Evolutionary conservation across 2,888 invertebrate species (phyloP).

Genomic region (Adelphocoris suturalis): DNA sequence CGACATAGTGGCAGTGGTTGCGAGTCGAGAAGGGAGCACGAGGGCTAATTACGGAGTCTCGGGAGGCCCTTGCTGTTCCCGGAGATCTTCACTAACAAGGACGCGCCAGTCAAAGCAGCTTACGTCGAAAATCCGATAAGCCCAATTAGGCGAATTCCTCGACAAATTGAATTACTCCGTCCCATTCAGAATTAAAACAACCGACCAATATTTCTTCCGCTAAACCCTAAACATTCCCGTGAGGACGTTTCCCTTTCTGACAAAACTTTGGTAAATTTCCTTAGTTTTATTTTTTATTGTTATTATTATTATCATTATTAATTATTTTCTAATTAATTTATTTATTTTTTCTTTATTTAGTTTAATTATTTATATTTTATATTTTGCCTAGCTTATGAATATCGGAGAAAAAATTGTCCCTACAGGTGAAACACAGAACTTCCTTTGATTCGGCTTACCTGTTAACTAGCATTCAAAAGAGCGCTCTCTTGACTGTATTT

Average conservation of each 20-base stretch:
- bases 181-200: constrained; percentile 47
- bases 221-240: neutral
- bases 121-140: constrained; percentile 70
- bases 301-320: too few species aligned
- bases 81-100: constrained; percentile 69
- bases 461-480: too few species aligned
- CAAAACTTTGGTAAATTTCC: too few species aligned
- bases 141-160: constrained; percentile 69
- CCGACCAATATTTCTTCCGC: constrained; percentile 21
- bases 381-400: too few species aligned
- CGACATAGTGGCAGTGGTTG: neutral
- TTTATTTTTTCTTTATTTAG: too few species aligned
- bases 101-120: constrained; percentile 68
- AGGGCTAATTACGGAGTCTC: constrained; percentile 53
- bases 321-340: too few species aligned
- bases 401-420: too few species aligned
- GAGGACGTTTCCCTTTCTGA: neutral
- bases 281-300: too few species aligned
- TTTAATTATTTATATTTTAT: too few species aligned
- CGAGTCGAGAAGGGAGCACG: constrained; percentile 4
- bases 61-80: constrained; percentile 55
- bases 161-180: constrained; percentile 67
- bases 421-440: too few species aligned
- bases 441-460: too few species aligned
- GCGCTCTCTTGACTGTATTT: too few species aligned